A percentile compares a stretch with the other conserved stretches of the same genome.
phyloP scores from a whole-genome alignment of 2,113 vertebrate species.

The Ictidomys tridecemlineatus region DNA sequence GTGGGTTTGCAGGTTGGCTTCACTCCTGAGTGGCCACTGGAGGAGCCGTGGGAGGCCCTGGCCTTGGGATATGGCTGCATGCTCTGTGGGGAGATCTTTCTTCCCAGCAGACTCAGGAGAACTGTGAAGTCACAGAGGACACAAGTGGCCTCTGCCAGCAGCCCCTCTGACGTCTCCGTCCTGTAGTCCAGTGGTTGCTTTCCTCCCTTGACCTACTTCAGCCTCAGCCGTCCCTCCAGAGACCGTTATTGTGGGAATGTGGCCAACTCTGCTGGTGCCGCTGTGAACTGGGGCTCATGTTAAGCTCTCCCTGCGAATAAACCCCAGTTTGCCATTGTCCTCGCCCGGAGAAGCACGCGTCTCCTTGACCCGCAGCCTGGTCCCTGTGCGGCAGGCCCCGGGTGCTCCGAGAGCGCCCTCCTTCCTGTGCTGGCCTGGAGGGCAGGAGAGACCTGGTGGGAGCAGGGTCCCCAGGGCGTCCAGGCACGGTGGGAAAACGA shows the following conservation, averaged over 20 bases:
- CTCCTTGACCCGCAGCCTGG: not conserved
- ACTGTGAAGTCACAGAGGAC: not conserved
- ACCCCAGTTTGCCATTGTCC: accelerated
- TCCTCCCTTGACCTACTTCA: too few species aligned
- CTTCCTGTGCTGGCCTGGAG: accelerated
- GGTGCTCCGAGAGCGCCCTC: accelerated
- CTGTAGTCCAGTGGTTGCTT: accelerated
- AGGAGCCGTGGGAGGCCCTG: not conserved
- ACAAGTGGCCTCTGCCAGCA: not conserved
- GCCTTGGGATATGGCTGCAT: not conserved
- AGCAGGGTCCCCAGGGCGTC: accelerated
- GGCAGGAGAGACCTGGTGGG: accelerated
- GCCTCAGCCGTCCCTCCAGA: not conserved
- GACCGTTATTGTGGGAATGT: accelerated
- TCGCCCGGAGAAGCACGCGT: not conserved
- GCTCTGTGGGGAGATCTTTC: accelerated
- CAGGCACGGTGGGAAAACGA: not conserved
- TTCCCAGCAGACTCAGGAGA: not conserved
- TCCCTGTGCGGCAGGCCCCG: accelerated
- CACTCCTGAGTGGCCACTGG: not conserved
- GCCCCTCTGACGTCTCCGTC: not conserved
- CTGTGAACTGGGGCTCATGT: accelerated
- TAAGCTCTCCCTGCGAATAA: not conserved
- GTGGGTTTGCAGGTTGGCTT: not conserved
- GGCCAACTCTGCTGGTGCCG: accelerated